Base-by-base conservation (phyloP, 2,113 vertebrate genomes). In the Cyphomyrus plagiostoma region DNA sequence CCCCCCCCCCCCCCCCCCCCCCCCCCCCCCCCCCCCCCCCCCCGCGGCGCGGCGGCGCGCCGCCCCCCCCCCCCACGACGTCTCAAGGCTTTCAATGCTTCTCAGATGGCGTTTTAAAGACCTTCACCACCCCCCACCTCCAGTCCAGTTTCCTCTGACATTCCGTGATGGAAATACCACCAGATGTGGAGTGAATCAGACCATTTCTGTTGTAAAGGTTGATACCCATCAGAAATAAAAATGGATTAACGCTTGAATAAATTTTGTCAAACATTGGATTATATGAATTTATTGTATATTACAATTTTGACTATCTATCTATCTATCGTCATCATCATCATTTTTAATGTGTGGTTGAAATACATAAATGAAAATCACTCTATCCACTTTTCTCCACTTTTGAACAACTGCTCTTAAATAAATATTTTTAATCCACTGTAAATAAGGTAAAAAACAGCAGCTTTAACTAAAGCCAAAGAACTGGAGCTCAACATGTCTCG, bases 151-250 rank as follows among this genome's bases (percentile, higher is more conserved):
- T 87, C 87, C 74, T 90, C 87, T 90, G 91, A 90, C 92, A 90
- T 91, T 90, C 50, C 86, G 90, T 89, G 89, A 90, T 88, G 89
- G 93, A 93, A 93, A 50, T 89, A 87, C 77, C 84, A 84, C 92
- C 95, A 95, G 92, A 95, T 95, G 95, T 94, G 93, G 86, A 90
- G 88, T 87, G 93, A 92, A 95, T 95, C 94, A 95, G 89, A 90
- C 91, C 90, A 87, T 89, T 91, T 92, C 90, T 94, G 92, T 89
- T 92, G 91, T 90, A 94, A 91, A 90, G 92, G 74, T 56, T 94
- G 91, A 91, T 92, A n/a, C 90, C 91, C 92, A 90, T 92, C 89
- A 91, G 89, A 90, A 77, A 94, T 92, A 89, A 70, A 45, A 48
- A 50, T 11, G 58, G 62, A 66, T 30, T 11, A 26, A 70, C 62